These are phyloP conservation scores for Brachypteracias leptosomus DNA, from an alignment of 2,113 vertebrate species.

Conservation along the genomic window DNA sequence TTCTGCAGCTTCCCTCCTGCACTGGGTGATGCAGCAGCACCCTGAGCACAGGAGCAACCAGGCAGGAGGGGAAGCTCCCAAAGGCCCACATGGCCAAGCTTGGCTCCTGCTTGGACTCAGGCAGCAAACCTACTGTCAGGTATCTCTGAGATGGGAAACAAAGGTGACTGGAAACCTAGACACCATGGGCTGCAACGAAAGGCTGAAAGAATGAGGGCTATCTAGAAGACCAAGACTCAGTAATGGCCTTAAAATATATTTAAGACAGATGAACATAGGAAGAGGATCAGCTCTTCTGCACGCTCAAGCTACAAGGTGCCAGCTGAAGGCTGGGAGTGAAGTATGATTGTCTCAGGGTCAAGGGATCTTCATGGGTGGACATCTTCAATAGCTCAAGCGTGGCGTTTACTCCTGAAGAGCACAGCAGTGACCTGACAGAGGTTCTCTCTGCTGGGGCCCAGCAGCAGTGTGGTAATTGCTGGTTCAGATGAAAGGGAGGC, in stretches of 20 bases:
- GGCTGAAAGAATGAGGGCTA: not conserved
- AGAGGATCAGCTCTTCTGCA: not conserved
- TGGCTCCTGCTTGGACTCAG: not conserved
- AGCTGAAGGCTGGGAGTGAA: not conserved
- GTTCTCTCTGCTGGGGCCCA: not conserved
- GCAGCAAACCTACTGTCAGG: not conserved
- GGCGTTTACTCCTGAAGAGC: not conserved
- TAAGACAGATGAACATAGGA: not conserved
- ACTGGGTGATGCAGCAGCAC: not conserved
- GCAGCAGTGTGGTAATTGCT: constrained; percentile 15
- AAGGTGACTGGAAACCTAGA: not conserved
- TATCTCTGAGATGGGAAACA: not conserved
- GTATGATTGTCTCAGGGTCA: not conserved
- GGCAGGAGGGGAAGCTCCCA: not conserved
- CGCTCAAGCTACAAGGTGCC: not conserved
- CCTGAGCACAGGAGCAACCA: not conserved
- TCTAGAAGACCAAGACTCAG: not conserved
- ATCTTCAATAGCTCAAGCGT: not conserved
- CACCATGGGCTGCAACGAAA: not conserved
- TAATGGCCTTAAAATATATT: not conserved
- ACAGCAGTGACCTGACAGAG: not conserved
- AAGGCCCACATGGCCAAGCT: not conserved
- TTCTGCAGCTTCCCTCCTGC: not conserved
- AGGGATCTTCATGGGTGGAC: not conserved
- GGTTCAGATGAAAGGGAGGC: constrained; percentile 41